Evolutionary conservation across 2,888 invertebrate genomes (phyloP).

Genomic region (Cephus runcator): DNA sequence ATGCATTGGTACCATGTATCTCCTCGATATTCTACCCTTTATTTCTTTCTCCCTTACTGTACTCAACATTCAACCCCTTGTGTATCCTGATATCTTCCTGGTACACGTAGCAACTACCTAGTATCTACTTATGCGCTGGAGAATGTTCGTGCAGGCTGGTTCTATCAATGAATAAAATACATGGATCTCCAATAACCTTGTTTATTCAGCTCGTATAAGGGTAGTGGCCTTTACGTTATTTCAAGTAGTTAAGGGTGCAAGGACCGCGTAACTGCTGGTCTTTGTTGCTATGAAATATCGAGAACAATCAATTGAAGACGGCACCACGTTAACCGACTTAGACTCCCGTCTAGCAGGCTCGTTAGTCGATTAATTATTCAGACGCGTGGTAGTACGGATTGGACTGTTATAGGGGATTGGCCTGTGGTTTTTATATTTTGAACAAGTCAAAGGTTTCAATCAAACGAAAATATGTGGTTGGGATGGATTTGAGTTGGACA

Average conservation of each 20-base stretch:
- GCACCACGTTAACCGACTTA: neutral
- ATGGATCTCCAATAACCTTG: neutral
- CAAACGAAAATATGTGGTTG: neutral
- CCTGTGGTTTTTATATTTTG: neutral
- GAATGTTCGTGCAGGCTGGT: neutral
- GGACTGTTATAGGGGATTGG: neutral
- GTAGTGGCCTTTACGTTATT: neutral
- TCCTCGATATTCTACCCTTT: neutral
- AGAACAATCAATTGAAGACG: neutral
- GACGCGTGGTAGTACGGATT: neutral
- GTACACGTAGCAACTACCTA: neutral
- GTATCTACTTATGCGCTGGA: neutral
- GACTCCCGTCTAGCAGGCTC: neutral
- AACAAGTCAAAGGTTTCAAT: neutral
- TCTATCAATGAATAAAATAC: neutral
- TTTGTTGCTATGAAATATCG: neutral
- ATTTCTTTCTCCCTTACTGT: neutral
- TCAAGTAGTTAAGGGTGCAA: neutral
- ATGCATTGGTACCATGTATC: neutral
- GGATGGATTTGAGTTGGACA: neutral
- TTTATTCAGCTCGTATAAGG: neutral
- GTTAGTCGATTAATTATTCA: constrained; percentile 32
- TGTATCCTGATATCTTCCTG: neutral
- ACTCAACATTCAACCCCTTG: neutral
- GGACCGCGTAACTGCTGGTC: neutral